These are phyloP conservation scores for rabbit (Oryctolagus cuniculus) DNA, from an alignment of 2,113 vertebrate species.

Conservation along the genomic window mOryCun1.1 NC_091450.1:3586001-3586500, in stretches of 20 bases:
- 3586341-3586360: rapidly evolving
- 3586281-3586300: not conserved
- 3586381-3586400: no score
- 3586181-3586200: rapidly evolving
- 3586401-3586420: no score
- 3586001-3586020: not conserved
- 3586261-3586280: no score
- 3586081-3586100: no score
- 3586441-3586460: no score
- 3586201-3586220: not conserved
- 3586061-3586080: not conserved
- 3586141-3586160: not conserved
- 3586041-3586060: not conserved
- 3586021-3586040: not conserved
- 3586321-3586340: no score
- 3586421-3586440: no score
- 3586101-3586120: not conserved
- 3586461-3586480: no score
- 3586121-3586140: not conserved
- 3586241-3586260: not conserved
- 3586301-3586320: no score
- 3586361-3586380: not conserved
- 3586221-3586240: not conserved
- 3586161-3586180: not conserved
- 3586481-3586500: no score